Evolutionary conservation across 1,140 invertebrate genomes (phyloP).

Genomic region (Papilio helenus): DNA sequence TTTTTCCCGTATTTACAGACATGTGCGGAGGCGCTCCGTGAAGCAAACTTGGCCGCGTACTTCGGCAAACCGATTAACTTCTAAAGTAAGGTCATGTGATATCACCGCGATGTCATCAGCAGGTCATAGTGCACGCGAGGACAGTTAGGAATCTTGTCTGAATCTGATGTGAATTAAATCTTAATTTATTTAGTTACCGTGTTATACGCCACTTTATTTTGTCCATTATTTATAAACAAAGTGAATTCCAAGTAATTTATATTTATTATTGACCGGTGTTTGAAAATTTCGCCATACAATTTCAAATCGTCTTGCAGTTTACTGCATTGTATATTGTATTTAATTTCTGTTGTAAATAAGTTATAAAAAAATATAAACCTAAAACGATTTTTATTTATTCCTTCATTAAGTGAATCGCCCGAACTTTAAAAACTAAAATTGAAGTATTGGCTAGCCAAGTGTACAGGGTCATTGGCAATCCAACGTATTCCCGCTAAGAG

Average conservation of each 20-base stretch:
- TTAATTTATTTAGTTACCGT: conserved; percentile 50
- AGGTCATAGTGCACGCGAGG: conserved; percentile 32
- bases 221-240: conserved; percentile 31
- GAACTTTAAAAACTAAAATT: neutral
- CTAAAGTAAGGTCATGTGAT: conserved; percentile 70
- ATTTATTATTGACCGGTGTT: neutral
- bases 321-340: conserved; percentile 67
- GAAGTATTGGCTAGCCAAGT: too few species aligned
- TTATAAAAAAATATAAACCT: conserved; percentile 47
- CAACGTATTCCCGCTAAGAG: too few species aligned
- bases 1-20: conserved; percentile 86
- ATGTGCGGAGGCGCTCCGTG: conserved; percentile 97
- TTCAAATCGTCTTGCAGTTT: conserved; percentile 57
- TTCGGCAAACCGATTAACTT: conserved; percentile 99
- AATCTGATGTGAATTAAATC: conserved; percentile 65
- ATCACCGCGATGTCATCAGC: conserved; percentile 6
- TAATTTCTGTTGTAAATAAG: conserved; percentile 77
- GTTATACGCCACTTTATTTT: conserved; percentile 6
- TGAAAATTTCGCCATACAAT: conserved; percentile 15
- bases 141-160: conserved; percentile 69
- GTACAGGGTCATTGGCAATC: too few species aligned
- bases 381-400: neutral
- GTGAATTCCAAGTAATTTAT: conserved; percentile 42
- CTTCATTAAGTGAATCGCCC: too few species aligned
- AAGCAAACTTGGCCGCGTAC: conserved; percentile 98